These are phyloP conservation scores for Harpegnathos saltator DNA, from an alignment of 1,140 invertebrate species.

Conservation along the genomic window DNA sequence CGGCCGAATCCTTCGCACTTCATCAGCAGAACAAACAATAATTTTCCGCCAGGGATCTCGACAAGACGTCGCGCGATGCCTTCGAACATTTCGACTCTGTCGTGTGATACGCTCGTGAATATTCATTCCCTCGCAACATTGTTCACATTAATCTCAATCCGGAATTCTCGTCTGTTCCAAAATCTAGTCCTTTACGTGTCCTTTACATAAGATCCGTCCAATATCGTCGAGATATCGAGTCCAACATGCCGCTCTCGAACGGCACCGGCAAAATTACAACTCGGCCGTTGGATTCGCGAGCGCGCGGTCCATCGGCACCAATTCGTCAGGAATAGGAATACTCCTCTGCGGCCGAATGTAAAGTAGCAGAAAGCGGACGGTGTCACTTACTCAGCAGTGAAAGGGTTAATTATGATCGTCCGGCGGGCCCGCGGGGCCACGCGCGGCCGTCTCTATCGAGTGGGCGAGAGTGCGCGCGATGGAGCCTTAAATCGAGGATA, in stretches of 20 bases:
- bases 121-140: too few species aligned
- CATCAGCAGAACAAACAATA: background rate
- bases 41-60: background rate
- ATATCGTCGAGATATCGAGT: too few species aligned
- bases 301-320: background rate
- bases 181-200: too few species aligned
- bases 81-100: background rate
- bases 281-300: too few species aligned
- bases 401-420: conserved; percentile 56
- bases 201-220: too few species aligned
- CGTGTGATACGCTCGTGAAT: too few species aligned
- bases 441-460: conserved; percentile 21
- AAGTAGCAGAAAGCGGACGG: conserved; percentile 56
- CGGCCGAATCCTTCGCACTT: too few species aligned
- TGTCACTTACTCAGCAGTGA: conserved; percentile 48
- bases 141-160: too few species aligned
- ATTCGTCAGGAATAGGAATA: conserved; percentile 36
- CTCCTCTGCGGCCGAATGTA: conserved; percentile 10
- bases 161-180: too few species aligned
- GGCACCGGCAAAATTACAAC: background rate
- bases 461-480: conserved; percentile 47
- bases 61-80: too few species aligned
- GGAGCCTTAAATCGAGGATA: conserved; percentile 56
- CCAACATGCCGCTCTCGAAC: background rate
- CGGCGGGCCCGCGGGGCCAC: conserved; percentile 18